Evolutionary conservation across 2,888 invertebrate genomes (phyloP).

Genomic region (Oscheius sp.): DNA sequence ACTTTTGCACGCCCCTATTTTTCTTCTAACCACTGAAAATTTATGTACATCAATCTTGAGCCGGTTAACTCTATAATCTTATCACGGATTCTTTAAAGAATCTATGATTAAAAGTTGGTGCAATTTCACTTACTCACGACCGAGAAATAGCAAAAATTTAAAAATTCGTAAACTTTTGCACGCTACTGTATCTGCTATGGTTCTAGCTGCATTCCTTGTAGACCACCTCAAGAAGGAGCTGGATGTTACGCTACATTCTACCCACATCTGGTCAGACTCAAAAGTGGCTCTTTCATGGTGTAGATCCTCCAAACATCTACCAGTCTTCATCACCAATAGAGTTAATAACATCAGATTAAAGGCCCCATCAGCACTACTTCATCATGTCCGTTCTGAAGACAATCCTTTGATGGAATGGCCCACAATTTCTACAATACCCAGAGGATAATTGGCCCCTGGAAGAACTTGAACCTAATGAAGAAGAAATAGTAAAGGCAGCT

Average conservation of each 20-base stretch:
- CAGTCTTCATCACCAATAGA: background rate
- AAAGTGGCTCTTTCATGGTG: slow-evolving; percentile 33
- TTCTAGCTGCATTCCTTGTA: slow-evolving; percentile 19
- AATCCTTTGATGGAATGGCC: slow-evolving; percentile 46
- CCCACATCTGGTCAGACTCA: slow-evolving; percentile 32
- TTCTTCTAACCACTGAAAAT: no score
- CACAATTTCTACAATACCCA: background rate
- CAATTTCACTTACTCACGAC: no score
- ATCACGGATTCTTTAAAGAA: no score
- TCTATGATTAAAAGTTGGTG: no score
- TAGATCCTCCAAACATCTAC: background rate
- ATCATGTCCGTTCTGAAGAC: slow-evolving; percentile 46
- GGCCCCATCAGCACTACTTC: slow-evolving; percentile 34
- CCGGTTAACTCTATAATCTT: no score
- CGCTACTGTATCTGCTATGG: slow-evolving; percentile 28
- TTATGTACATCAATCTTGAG: no score
- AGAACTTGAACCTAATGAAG: no score
- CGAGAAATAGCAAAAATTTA: no score
- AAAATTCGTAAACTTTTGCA: no score
- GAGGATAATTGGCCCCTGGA: no score
- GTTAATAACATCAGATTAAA: background rate
- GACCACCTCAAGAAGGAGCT: background rate
- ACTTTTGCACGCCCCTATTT: no score
- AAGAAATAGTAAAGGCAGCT: no score
- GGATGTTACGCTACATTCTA: background rate